A percentile compares a stretch with the other conserved stretches of the same genome.
These are phyloP conservation scores for Amphiura filiformis DNA, from an alignment of 35 echinoderm and acorn worm species.

Conservation along the genomic window DNA sequence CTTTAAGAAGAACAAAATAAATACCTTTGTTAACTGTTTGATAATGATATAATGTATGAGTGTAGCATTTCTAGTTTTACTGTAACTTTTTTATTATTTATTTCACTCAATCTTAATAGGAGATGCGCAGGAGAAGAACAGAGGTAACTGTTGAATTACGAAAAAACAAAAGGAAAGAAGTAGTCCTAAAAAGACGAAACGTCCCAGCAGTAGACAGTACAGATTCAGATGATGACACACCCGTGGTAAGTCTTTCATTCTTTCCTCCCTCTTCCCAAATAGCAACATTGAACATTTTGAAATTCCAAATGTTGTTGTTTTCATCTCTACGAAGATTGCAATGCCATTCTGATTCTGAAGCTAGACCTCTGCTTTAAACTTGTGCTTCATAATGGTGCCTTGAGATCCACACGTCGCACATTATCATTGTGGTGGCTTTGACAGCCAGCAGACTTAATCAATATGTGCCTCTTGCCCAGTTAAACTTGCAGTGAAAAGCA, in stretches of 20 bases:
- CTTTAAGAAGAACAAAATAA: too few relatives aligned
- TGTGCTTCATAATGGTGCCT: not conserved
- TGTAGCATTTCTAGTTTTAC: too few relatives aligned
- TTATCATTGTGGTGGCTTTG: not conserved
- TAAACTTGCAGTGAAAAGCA: too few relatives aligned
- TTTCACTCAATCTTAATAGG: not conserved
- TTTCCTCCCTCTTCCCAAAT: not conserved
- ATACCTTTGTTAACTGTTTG: too few relatives aligned
- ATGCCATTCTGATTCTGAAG: too few relatives aligned
- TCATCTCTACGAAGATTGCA: too few relatives aligned
- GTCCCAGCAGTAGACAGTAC: conserved; percentile 73
- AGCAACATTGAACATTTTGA: not conserved
- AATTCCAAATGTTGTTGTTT: too few relatives aligned
- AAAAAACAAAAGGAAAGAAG: conserved; percentile 92
- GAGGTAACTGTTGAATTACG: conserved; percentile 95
- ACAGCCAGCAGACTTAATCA: too few relatives aligned
- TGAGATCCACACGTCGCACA: not conserved
- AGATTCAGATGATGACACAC: conserved; percentile 90
- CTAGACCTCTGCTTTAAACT: too few relatives aligned
- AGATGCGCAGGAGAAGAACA: conserved; percentile 96
- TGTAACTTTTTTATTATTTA: too few relatives aligned
- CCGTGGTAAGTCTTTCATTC: conserved; percentile 60
- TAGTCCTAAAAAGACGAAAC: conserved; percentile 91
- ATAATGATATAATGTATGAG: too few relatives aligned
- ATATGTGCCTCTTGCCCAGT: too few relatives aligned